These are phyloP conservation scores for Laupala kohalensis DNA, from an alignment of 1,140 invertebrate species.

Conservation along the genomic window DNA sequence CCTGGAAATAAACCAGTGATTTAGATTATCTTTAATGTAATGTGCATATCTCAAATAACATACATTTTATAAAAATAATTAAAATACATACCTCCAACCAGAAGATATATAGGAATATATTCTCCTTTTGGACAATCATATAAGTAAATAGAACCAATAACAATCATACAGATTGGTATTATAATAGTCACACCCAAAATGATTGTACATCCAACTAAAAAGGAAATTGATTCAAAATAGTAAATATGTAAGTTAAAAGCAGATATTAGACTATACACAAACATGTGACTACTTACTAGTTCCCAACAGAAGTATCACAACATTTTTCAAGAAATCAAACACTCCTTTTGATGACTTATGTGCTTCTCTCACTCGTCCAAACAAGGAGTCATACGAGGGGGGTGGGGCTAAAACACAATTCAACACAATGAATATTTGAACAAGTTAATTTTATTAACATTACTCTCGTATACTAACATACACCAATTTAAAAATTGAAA, in stretches of 20 bases:
- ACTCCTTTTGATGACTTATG: constrained; percentile 42
- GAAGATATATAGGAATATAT: constrained; percentile 54
- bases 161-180: constrained; percentile 49
- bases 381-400: constrained; percentile 53
- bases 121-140: constrained; percentile 49
- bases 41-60: too few species aligned
- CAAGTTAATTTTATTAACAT: not conserved
- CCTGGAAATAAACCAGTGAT: too few species aligned
- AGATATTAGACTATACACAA: not conserved
- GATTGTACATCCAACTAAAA: constrained; percentile 49
- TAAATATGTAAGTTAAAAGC: not conserved
- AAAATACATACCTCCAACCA: constrained; percentile 42
- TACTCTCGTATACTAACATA: not conserved
- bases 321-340: constrained; percentile 46
- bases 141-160: constrained; percentile 47
- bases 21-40: too few species aligned
- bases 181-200: constrained; percentile 44
- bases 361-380: constrained; percentile 47
- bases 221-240: not conserved
- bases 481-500: not conserved
- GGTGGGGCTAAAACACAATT: constrained; percentile 36
- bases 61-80: constrained; percentile 7
- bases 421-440: not conserved
- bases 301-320: constrained; percentile 43
- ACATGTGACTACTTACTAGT: constrained; percentile 35